Base-by-base conservation (phyloP, 2,888 invertebrate species). In the Agrilus mali region DNA sequence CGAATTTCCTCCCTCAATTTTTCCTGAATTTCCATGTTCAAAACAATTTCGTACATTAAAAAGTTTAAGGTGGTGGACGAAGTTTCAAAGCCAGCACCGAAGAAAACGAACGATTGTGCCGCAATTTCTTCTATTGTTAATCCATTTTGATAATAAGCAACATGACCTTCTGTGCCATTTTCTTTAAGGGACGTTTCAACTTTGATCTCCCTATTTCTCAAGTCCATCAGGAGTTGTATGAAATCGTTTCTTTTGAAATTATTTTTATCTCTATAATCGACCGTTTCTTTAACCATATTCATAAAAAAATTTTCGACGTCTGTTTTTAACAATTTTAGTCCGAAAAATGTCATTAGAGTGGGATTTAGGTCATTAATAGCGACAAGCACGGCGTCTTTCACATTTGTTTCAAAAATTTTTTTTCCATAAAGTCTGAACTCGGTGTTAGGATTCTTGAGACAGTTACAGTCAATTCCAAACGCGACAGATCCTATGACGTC, bases 21-120 rank as follows among this genome's bases (percentile, higher is more conserved):
- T 1, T 65, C 55, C 48, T 74, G 73, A 1, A 71, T 52, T 0
- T 65, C 58, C 1, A 54, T 58, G 48, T 72, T 53, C 4, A 42
- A 36, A 0, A 70, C 66, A 10, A 74, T 48, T 33, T 67, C 61
- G 47, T 64, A 70, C 2, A 63, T 50, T 1, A 62, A 48, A 36
- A 64, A 68, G 15, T 60, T 59, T 39, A 71, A 54, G 1, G 66
- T 63, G 0, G 64, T 59, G 1, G 69, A 66, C 0, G 70, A 68
- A 0, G 72, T 71, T 48, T 71, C 71, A 49, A 66, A 71, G 2
- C 71, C 71, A 15, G 71, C 72, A 2, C 65, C 31, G 48, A 69
- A 70, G 48, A 73, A 70, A 0, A 71, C 59, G 2, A 69, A 56
- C 4, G 64, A 56, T 38, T 71, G 67, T 0, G 69, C 63, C 0